phyloP scores from a whole-genome alignment of 2,888 invertebrate genomes.

The Drosophila flavopinicola region DNA sequence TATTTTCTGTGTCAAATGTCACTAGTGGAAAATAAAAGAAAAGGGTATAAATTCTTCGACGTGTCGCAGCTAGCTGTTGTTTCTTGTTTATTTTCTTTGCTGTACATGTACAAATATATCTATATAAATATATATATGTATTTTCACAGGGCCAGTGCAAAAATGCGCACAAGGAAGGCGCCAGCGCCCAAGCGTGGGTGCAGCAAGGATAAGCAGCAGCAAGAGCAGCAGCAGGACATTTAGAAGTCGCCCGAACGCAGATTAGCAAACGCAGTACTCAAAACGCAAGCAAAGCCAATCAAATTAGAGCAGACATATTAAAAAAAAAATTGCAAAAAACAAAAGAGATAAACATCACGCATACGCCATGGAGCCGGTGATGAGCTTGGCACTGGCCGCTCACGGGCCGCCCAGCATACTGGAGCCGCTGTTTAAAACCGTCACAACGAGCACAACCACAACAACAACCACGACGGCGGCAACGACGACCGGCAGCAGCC shows the following conservation, averaged over 20 bases:
- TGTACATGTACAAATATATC: too few species aligned
- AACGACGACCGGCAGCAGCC: constrained; percentile 65
- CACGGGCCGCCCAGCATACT: constrained; percentile 83
- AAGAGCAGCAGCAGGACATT: constrained; percentile 20
- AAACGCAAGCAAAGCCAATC: constrained; percentile 9
- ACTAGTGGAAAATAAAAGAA: too few species aligned
- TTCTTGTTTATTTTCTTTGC: too few species aligned
- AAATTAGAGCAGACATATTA: constrained; percentile 2
- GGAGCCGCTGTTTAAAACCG: constrained; percentile 82
- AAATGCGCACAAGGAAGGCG: constrained; percentile 55
- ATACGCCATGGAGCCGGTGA: constrained; percentile 72
- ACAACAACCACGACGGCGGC: constrained; percentile 79
- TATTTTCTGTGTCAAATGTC: too few species aligned
- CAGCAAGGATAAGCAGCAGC: constrained; percentile 56
- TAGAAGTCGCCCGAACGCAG: constrained; percentile 16
- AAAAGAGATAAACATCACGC: constrained; percentile 43
- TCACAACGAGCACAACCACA: constrained; percentile 80
- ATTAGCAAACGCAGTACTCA: constrained; percentile 3
- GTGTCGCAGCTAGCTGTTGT: too few species aligned
- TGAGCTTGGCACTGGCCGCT: constrained; percentile 78
- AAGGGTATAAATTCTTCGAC: too few species aligned
- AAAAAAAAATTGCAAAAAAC: constrained; percentile 1
- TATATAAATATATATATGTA: background rate
- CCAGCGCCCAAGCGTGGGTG: constrained; percentile 65
- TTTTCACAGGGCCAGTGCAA: constrained; percentile 52